phyloP scores from a whole-genome alignment of 2,113 vertebrate species.

The Emberiza fucata region DNA sequence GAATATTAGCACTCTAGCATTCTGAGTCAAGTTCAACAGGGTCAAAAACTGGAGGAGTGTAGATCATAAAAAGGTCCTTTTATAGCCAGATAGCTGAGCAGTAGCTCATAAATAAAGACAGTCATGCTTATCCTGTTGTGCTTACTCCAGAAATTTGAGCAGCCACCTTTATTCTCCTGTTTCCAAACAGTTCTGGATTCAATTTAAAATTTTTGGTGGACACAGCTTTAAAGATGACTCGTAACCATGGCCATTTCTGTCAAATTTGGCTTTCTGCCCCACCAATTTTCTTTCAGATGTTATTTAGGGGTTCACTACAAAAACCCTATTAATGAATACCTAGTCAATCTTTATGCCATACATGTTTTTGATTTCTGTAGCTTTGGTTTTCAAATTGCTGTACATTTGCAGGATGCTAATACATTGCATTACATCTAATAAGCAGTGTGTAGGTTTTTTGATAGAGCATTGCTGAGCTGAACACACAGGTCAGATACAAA shows the following conservation, averaged over 20 bases:
- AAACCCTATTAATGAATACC: not conserved
- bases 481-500: not conserved
- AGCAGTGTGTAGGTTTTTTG: not conserved
- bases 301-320: not conserved
- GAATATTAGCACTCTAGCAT: not conserved
- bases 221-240: not conserved
- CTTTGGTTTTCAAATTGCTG: not conserved
- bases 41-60: not conserved
- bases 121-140: not conserved
- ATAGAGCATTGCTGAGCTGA: not conserved
- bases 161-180: not conserved
- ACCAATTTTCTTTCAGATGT: not conserved
- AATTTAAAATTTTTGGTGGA: not conserved
- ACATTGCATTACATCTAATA: not conserved
- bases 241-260: not conserved
- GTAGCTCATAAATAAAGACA: not conserved
- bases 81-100: not conserved
- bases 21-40: not conserved
- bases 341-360: not conserved
- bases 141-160: not conserved
- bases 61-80: not conserved
- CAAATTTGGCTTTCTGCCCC: not conserved
- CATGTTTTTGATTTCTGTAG: not conserved
- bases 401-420: not conserved
- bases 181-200: not conserved